These are phyloP conservation scores for Neria commutata DNA, from an alignment of 2,888 invertebrate species.

Conservation along the genomic window DNA sequence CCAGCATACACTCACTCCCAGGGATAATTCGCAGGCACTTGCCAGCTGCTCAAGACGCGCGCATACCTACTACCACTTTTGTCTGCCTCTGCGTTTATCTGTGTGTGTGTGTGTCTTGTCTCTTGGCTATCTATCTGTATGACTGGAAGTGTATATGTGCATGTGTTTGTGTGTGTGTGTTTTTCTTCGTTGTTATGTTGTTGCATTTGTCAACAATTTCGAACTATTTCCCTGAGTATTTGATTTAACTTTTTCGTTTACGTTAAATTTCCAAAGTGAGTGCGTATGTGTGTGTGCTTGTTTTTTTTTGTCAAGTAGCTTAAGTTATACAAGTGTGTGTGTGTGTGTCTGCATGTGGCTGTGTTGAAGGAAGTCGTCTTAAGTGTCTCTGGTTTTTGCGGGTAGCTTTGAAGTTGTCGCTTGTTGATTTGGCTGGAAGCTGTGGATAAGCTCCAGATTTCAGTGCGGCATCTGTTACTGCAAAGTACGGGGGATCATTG, in stretches of 20 bases:
- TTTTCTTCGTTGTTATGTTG: background rate
- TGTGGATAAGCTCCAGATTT: no score
- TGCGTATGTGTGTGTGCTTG: background rate
- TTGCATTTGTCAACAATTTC: conserved; percentile 19
- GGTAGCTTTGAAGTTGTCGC: background rate
- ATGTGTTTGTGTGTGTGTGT: background rate
- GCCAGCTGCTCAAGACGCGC: conserved; percentile 48
- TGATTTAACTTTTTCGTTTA: conserved; percentile 48
- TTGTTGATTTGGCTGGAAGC: background rate
- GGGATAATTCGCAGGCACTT: conserved; percentile 48
- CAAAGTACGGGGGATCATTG: no score
- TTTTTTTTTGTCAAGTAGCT: background rate
- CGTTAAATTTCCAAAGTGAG: conserved; percentile 7
- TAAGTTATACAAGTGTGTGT: background rate
- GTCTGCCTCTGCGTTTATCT: background rate
- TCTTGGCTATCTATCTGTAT: background rate
- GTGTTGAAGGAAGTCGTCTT: conserved; percentile 6
- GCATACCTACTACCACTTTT: background rate
- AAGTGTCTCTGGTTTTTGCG: conserved; percentile 1
- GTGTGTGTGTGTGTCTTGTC: background rate
- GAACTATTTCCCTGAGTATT: conserved; percentile 50
- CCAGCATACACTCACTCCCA: background rate
- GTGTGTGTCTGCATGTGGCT: conserved; percentile 3
- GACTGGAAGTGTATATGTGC: background rate
- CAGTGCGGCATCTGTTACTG: no score